A percentile compares a stretch with the other conserved stretches of the same genome.
These are phyloP conservation scores for Watersipora subatra DNA, from an alignment of 1,140 invertebrate species.

Conservation along the genomic window DNA sequence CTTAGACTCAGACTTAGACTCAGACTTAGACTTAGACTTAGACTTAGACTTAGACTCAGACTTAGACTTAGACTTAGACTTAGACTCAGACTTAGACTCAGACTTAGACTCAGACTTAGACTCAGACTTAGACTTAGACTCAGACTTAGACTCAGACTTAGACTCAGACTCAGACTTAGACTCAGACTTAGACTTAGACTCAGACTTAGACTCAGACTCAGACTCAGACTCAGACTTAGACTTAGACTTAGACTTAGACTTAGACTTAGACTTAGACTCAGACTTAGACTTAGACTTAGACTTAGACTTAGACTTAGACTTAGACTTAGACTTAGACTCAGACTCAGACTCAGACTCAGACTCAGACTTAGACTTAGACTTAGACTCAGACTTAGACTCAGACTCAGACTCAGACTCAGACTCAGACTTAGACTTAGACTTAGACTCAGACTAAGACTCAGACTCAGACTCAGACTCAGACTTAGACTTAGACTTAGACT, in stretches of 20 bases:
- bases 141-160: not conserved
- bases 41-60: not conserved
- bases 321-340: not conserved
- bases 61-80: not conserved
- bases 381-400: not conserved
- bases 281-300: not conserved
- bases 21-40: not conserved
- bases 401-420: not conserved
- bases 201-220: not conserved
- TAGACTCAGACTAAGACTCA: no score
- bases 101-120: not conserved
- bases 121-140: not conserved
- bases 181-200: not conserved
- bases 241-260: not conserved
- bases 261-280: not conserved
- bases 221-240: not conserved
- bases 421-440: not conserved
- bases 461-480: not conserved
- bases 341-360: not conserved
- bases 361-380: not conserved
- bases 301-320: not conserved
- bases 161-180: not conserved
- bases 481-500: not conserved
- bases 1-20: not conserved
- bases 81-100: not conserved